These are phyloP conservation scores for Hemitrygon akajei DNA, from an alignment of 2,797 vertebrate genomes.

Conservation along the genomic window DNA sequence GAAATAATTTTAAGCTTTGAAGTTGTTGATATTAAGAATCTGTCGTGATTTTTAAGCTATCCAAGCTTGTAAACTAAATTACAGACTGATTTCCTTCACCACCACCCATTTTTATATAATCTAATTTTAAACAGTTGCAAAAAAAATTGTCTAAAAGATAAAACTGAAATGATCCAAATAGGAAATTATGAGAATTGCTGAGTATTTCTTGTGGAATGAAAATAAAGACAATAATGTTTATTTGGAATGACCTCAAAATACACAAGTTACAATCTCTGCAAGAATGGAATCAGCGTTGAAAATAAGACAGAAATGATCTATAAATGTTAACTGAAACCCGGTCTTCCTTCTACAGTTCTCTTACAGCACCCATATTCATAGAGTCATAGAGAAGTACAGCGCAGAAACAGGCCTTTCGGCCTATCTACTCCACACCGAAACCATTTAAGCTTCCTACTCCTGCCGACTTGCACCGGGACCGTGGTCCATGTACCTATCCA, in stretches of 20 bases:
- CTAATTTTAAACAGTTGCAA: neutral
- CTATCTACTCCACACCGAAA: no score
- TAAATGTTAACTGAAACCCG: neutral
- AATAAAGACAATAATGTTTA: neutral
- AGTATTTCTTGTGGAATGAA: neutral
- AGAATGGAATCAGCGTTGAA: neutral
- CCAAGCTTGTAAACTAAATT: neutral
- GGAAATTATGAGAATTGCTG: neutral
- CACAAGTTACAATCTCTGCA: no score
- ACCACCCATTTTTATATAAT: neutral
- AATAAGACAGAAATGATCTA: neutral
- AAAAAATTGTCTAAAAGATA: neutral
- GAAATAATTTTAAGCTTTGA: no score
- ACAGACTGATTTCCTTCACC: neutral
- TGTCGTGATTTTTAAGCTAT: neutral
- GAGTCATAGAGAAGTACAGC: no score
- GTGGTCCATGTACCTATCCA: no score
- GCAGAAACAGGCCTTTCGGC: no score
- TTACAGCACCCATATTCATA: no score
- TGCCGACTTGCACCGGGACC: no score
- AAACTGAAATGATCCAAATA: neutral
- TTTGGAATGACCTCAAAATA: neutral
- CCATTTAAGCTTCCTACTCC: no score
- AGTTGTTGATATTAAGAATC: neutral
- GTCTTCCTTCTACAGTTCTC: no score